Evolutionary conservation across 2,797 vertebrate genomes (phyloP), one percentile per base, ranked within the genome.

Genomic region (Chelmon rostratus): DNA sequence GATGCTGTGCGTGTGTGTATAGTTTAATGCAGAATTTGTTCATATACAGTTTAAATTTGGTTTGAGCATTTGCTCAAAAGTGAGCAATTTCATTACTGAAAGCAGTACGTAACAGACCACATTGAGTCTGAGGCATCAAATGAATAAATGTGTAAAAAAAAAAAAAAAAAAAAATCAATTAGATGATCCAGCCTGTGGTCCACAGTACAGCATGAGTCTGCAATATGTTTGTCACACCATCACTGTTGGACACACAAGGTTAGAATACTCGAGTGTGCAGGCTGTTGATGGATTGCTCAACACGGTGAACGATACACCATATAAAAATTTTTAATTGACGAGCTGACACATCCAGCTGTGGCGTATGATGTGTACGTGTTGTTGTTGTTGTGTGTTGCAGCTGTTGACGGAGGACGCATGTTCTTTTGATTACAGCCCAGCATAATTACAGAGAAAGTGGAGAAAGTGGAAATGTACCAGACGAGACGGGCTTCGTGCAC

Each of bases 381-480:
- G n/a, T n/a, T n/a, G n/a, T n/a, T n/a, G n/a, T n/a, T 72, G 49
- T 61, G 18, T 23, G 42, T 70, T 66, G 67, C 65, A 85, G 76
- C 47, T 86, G 87, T 56, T 82, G 68, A 70, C 42, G 44, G 37
- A 52, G 19, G 56, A 70, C 42, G 5, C 42, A 44, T 42, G 52
- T 56, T 84, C 8, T 76, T 66, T 68, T 67, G 3, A 59, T 82
- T 65, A 50, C 25, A 70, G 37, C 68, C 16, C 19, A 2, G 10
- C 12, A 3, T 82, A 73, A 86, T 88, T 84, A 76, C 33, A 68
- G 62, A 68, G 69, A 82, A 83, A 53, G 62, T 79, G 72, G 74
- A 73, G 66, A 81, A 83, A 54, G 63, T 79, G 73, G 77, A 74
- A 86, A 82, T 42, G 33, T 76, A 56, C 68, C 7, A 52, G 62